These are phyloP conservation scores for Eristalinus sepulchralis DNA, from an alignment of 2,888 invertebrate species.

Conservation along the genomic window DNA sequence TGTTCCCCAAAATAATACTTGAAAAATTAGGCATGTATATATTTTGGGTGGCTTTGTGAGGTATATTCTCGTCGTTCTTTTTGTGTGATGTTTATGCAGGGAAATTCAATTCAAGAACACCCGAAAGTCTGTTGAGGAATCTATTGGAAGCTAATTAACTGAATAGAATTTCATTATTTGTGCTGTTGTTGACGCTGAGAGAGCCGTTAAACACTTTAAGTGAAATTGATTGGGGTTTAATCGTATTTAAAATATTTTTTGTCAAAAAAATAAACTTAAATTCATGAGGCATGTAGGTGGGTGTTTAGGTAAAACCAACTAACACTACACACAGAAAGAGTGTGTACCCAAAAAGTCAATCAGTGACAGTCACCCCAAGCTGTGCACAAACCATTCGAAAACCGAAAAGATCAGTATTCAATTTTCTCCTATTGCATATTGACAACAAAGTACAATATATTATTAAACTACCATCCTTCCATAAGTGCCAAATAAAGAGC, in stretches of 20 bases:
- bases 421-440: background rate
- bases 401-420: background rate
- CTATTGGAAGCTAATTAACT: conserved; percentile 16
- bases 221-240: background rate
- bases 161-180: conserved; percentile 27
- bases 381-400: too few relatives aligned
- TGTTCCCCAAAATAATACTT: background rate
- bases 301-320: too few relatives aligned
- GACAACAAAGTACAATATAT: background rate
- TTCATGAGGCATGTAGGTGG: too few relatives aligned
- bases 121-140: background rate
- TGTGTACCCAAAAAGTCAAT: too few relatives aligned
- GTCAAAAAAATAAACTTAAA: background rate
- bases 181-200: background rate
- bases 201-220: background rate
- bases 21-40: background rate
- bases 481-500: background rate
- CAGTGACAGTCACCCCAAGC: too few relatives aligned
- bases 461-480: conserved; percentile 6
- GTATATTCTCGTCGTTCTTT: background rate
- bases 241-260: background rate
- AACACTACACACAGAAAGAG: too few relatives aligned
- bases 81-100: background rate
- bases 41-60: background rate
- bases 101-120: background rate